Evolutionary conservation across 2,888 invertebrate genomes (phyloP).

Genomic region (Aleiodes alternator): DNA sequence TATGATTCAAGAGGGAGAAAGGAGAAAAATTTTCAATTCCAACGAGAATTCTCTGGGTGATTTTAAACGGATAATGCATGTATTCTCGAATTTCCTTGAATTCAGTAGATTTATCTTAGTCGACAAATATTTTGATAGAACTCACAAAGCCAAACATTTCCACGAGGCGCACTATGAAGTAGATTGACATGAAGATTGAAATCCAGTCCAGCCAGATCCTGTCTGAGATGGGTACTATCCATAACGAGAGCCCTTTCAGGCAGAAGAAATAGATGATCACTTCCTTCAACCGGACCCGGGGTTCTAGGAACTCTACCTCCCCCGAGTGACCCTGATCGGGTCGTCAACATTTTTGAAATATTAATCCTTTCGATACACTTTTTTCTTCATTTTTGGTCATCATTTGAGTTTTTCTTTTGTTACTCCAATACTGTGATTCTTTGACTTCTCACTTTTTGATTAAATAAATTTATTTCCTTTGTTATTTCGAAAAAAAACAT

Average conservation of each 20-base stretch:
- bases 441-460: background rate
- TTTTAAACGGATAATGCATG: too few relatives aligned
- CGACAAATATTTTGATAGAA: slow-evolving; percentile 51
- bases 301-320: slow-evolving; percentile 69
- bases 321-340: slow-evolving; percentile 70
- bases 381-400: slow-evolving; percentile 11
- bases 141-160: slow-evolving; percentile 80
- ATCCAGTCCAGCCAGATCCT: slow-evolving; percentile 78
- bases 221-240: slow-evolving; percentile 77
- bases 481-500: too few relatives aligned
- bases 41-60: too few relatives aligned
- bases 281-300: slow-evolving; percentile 76
- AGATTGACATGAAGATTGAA: slow-evolving; percentile 77
- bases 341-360: slow-evolving; percentile 68
- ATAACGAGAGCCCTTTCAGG: slow-evolving; percentile 78
- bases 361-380: slow-evolving; percentile 35
- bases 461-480: too few relatives aligned
- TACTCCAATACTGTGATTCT: background rate
- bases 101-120: too few relatives aligned
- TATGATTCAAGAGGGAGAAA: too few relatives aligned
- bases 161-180: slow-evolving; percentile 77
- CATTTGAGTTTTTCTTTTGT: background rate
- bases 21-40: too few relatives aligned
- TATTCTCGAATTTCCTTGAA: too few relatives aligned
- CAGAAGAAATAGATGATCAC: slow-evolving; percentile 78